Evolutionary conservation across 2,113 vertebrate species (phyloP).

Genomic region (Elachura formosa): DNA sequence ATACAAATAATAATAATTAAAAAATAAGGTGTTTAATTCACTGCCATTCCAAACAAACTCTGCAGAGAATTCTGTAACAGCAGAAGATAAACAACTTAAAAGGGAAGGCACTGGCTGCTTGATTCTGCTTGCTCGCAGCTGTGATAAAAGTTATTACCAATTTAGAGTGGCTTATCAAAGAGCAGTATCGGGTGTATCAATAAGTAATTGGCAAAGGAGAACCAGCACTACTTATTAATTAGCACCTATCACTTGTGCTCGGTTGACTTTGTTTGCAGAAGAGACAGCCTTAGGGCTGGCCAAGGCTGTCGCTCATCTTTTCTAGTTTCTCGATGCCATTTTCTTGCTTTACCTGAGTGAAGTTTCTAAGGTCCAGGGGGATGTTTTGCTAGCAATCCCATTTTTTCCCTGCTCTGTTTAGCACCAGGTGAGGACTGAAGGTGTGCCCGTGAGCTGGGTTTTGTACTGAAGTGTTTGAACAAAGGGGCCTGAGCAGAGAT

Average conservation of each 20-base stretch:
- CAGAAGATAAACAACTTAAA: conserved; percentile 39
- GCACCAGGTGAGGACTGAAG: not conserved
- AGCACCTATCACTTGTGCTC: not conserved
- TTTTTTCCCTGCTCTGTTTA: not conserved
- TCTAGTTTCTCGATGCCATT: not conserved
- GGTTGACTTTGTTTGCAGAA: not conserved
- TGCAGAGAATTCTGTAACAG: conserved; percentile 1
- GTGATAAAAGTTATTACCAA: conserved; percentile 42
- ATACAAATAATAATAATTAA: conserved; percentile 47
- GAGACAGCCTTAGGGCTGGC: not conserved
- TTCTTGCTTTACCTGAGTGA: not conserved
- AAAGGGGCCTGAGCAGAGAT: not conserved
- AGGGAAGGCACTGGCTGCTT: not conserved
- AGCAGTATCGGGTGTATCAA: conserved; percentile 4
- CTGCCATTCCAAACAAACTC: conserved; percentile 9
- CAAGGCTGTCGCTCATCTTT: not conserved
- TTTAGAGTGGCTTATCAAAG: conserved; percentile 19
- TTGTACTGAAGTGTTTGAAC: not conserved
- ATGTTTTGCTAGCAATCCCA: not conserved
- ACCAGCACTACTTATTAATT: conserved; percentile 4
- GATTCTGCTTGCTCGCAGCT: not conserved
- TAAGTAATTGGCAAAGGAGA: conserved; percentile 33
- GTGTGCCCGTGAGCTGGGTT: not conserved
- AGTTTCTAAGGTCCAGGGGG: not conserved
- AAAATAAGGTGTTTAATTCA: conserved; percentile 47